Percentiles rank a stretch among this genome's conserved stretches.
Evolutionary conservation across 1,140 invertebrate species (phyloP).

Genomic region (Dreissena rostriformis): DNA sequence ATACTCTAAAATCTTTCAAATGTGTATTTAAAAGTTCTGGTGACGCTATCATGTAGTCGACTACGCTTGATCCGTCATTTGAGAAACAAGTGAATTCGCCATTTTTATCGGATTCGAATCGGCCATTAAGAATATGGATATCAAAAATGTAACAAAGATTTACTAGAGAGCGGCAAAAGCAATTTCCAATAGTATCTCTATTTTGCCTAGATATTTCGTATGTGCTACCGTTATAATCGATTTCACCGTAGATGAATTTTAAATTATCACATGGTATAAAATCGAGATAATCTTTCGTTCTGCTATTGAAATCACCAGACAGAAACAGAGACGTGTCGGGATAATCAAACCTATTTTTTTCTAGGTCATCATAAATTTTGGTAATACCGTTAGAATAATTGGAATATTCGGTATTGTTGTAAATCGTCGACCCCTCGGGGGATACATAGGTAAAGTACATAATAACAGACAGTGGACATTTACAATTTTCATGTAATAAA

Average conservation of each 20-base stretch:
- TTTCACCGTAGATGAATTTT: conserved; percentile 12
- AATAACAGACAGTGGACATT: no score
- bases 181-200: conserved; percentile 18
- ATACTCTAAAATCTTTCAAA: conserved; percentile 14
- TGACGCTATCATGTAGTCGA: conserved; percentile 40
- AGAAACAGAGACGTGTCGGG: conserved; percentile 1
- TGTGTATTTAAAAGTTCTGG: conserved; percentile 3
- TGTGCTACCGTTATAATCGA: conserved; percentile 26
- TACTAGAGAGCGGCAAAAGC: conserved; percentile 21
- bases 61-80: conserved; percentile 38
- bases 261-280: conserved; percentile 35
- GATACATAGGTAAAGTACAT: no score
- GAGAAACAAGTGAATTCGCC: conserved; percentile 25
- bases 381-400: no score
- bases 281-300: conserved; percentile 20
- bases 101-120: conserved; percentile 17
- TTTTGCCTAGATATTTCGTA: conserved; percentile 5
- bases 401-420: no score
- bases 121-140: conserved; percentile 28
- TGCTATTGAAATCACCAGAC: conserved; percentile 13
- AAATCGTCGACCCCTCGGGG: no score
- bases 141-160: conserved; percentile 39
- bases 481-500: no score
- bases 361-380: no score
- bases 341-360: conserved; percentile 17